Base-by-base conservation (phyloP, 2,888 invertebrate genomes). In the Caenorhabditis afra region DNA sequence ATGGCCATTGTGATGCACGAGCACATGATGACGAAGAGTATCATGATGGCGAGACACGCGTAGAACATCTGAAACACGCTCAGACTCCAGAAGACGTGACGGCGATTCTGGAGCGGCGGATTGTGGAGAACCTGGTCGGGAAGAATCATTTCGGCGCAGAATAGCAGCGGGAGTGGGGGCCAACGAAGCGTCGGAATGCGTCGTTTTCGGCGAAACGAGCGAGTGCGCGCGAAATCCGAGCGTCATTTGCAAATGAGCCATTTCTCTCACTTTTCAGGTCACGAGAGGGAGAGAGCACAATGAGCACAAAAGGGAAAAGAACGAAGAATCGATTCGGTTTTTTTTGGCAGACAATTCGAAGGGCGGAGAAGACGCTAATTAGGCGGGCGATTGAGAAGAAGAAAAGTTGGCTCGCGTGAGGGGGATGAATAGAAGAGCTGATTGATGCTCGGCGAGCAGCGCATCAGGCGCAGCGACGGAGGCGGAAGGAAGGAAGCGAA, bases 61-160 rank as follows among this genome's bases (percentile, higher is more conserved):
- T 89, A 90, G 84, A 90, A 90, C 90, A 90, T 90, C 76, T 81
- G 81, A n/a, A 75, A 65, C 3, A n/a, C n/a, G n/a, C n/a, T n/a
- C n/a, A n/a, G n/a, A n/a, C n/a, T n/a, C n/a, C n/a, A n/a, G n/a
- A n/a, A n/a, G n/a, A n/a, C n/a, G n/a, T n/a, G n/a, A n/a, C 16
- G n/a, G 20, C 2, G 22, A 23, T 29, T 29, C 4, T 7, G 29
- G 29, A 7, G 29, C n/a, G 12, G 18, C 29, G 29, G 45, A 44
- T 23, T 18, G 18, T 16, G 23, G n/a, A 3, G 7, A 29, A 70
- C 70, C 70, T 70, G 70, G 45, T 70, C 70, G 16, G 62, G 61
- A 47, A 70, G 22, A 55, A 70, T 55, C 61, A 61, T 68, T 23
- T n/a, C 22, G 16, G 11, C n/a, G n/a, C n/a, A n/a, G 52, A 29